Base-by-base conservation (phyloP, 2,888 invertebrate genomes). In the Netelia fuscicornis region DNA sequence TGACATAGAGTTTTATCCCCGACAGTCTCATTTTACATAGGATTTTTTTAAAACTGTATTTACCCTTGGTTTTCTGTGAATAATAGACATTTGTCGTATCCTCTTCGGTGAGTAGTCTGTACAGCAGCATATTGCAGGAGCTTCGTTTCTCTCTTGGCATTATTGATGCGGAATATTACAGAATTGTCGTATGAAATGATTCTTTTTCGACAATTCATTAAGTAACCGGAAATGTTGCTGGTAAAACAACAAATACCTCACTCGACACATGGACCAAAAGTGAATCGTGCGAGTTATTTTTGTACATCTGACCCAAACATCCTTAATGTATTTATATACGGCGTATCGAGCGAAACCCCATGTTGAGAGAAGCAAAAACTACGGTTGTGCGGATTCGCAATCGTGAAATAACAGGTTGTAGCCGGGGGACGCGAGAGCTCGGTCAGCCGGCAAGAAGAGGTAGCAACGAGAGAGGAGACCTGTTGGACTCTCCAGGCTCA, bases 381-480 rank as follows among this genome's bases (percentile, higher is more conserved):
- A 81, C 86, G 88, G 87, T 85, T 89, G 90, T 89, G 90, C 88
- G 87, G 90, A 91, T 92, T 91, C 91, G 92, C 91, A 90, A 92
- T 92, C 90, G 91, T 92, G 90, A 93, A 93, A 92, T 93, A 93
- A 93, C 93, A 92, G 93, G 93, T 93, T 93, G 89, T 80, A 44
- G 67, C 86, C 89, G 87, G 83, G 74, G 78, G 82, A 75, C 64
- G 62, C 80, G 77, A 84, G 80, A 82, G 81, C 81, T 86, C 85
- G 88, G 87, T 89, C 88, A 89, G 87, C 86, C 89, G 82, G 67
- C 81, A 76, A 75, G 79, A 62, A 79, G 70, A 68, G 42, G 52
- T 42, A 58, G 68, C 58, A 64, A 77, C 62, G 65, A 67, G n/a
- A 58, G 44, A 72, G 44, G 70, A 77, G 44, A 81, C 54, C 74